Evolutionary conservation across 2,113 vertebrate genomes (phyloP), one percentile per base, ranked within the genome.

Genomic region (Pygoscelis adeliae): DNA sequence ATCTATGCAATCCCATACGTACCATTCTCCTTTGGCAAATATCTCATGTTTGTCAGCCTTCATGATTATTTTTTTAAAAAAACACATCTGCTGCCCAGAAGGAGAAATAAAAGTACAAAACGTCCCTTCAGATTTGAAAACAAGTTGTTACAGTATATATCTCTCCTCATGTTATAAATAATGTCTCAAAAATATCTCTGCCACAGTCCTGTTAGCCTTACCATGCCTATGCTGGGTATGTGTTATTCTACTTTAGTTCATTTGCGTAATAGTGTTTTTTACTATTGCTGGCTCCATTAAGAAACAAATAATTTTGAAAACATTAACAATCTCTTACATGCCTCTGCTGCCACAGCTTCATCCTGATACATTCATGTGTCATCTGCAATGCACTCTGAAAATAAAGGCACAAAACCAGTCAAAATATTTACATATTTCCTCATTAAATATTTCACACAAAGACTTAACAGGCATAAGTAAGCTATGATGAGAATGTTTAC

Each of bases 361-460:
- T 93, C 90, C 82, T 96, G 96, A 82, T 93, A 96, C 80, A 97
- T 92, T 95, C 83, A 50, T 90, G 95, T 93, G 91, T 97, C 97
- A 98, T 97, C 93, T 74, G 74, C 93, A 97, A 95, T 46, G 88
- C 81, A 83, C 94, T 96, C 96, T 55, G 59, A 96, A 96, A 96
- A 97, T 95, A 97, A 98, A 98, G 98, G 97, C 98, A 97, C 90
- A 93, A 96, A 93, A 95, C 70, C 82, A 95, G 93, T 98, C 98
- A 99, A 98, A 99, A 99, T 99, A 99, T 99, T 99, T 99, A 98
- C 98, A 98, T 98, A 98, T 94, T 99, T 98, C 96, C 70, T 87
- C 96, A 86, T 96, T 97, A 98, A 98, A 95, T 98, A 97, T 98
- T 98, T 98, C 97, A 98, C 96, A 97, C 93, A 96, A 97, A 98